A percentile compares a stretch with the other conserved stretches of the same genome.
These are phyloP conservation scores for Pelvicachromis taeniatus DNA, from an alignment of 2,113 vertebrate genomes.

Conservation along the genomic window DNA sequence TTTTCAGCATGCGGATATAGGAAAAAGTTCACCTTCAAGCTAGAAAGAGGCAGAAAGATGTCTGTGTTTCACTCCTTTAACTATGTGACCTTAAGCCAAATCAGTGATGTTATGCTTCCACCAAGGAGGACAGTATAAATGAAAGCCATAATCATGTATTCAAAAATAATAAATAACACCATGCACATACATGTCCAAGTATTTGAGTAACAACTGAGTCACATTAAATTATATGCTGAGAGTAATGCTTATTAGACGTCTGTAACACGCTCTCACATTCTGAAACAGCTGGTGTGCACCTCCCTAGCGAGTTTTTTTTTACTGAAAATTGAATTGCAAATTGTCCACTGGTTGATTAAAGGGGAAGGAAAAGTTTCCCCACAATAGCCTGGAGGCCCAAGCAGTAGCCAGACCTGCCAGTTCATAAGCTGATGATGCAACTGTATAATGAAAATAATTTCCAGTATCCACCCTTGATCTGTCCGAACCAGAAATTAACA, in stretches of 20 bases:
- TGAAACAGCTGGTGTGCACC: not conserved
- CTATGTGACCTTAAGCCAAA: not conserved
- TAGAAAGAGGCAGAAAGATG: not conserved
- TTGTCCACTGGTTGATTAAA: not conserved
- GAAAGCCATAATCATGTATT: not conserved
- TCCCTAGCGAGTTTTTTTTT: not conserved
- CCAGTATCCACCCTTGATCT: not conserved
- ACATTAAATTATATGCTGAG: not conserved
- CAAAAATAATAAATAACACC: not conserved
- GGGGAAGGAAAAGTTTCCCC: not conserved
- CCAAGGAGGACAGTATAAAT: not conserved
- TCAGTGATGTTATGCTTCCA: not conserved
- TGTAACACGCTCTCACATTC: not conserved
- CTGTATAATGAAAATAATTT: not conserved
- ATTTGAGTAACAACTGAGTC: not conserved
- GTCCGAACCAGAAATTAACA: not conserved
- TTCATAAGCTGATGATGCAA: not conserved
- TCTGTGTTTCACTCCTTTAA: not conserved
- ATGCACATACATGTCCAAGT: not conserved
- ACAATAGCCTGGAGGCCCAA: not conserved
- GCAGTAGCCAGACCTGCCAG: not conserved
- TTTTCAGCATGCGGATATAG: not conserved
- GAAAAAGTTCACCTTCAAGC: not conserved
- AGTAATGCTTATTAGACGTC: not conserved
- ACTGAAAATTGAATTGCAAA: not conserved